Conservation (phyloP, 2,888 invertebrate genomes). For the Leucoma salicis region DNA sequence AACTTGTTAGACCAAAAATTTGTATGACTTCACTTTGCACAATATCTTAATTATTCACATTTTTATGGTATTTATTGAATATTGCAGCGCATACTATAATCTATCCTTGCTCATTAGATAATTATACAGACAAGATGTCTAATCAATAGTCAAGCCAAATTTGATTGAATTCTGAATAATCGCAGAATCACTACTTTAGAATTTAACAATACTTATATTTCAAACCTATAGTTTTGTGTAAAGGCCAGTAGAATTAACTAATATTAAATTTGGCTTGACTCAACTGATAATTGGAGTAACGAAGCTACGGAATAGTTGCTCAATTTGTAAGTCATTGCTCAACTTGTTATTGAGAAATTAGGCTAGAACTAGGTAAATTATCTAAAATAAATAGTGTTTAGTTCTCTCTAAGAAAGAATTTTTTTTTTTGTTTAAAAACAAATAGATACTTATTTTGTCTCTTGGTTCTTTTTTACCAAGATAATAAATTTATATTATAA, state of each 20-base stretch:
- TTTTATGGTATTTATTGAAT: background rate
- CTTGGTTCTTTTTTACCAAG: too few relatives aligned
- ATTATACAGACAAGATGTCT: slow-evolving; percentile 7
- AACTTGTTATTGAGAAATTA: slow-evolving; percentile 13
- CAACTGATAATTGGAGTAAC: slow-evolving; percentile 3
- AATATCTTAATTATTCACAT: too few relatives aligned
- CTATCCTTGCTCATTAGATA: background rate
- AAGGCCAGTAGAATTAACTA: slow-evolving; percentile 37
- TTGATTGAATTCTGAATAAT: slow-evolving; percentile 22
- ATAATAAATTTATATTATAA: too few relatives aligned
- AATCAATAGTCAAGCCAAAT: slow-evolving; percentile 26
- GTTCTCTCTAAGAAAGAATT: background rate
- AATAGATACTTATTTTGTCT: slow-evolving; percentile 3
- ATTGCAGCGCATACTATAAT: too few relatives aligned
- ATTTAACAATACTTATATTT: slow-evolving; percentile 7
- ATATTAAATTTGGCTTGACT: slow-evolving; percentile 33
- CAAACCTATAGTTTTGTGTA: slow-evolving; percentile 9
- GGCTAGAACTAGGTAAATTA: background rate
- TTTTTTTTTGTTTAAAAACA: slow-evolving; percentile 3
- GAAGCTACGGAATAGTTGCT: slow-evolving; percentile 6
- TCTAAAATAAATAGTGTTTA: background rate
- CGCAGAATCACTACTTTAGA: slow-evolving; percentile 7
- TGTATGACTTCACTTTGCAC: background rate
- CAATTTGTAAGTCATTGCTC: slow-evolving; percentile 22
- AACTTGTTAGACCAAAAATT: background rate